A percentile compares a stretch with the other conserved stretches of the same genome.
Conservation (phyloP, 2,797 vertebrate species). For the Urocyon cinereoargenteus region DNA sequence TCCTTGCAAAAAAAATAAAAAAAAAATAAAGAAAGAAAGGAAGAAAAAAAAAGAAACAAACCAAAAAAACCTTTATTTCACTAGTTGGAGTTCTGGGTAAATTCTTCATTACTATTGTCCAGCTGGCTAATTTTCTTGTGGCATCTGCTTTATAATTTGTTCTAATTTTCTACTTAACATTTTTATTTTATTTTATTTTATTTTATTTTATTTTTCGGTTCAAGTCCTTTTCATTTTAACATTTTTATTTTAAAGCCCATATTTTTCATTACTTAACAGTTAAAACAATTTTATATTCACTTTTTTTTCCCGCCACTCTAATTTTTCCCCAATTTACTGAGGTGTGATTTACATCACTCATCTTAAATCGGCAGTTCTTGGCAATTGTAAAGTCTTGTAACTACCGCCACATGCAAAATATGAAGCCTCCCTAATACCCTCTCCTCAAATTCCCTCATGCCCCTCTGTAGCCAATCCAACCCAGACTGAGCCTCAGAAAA, state of each 20-base stretch:
- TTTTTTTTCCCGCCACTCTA: background rate
- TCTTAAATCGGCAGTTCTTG: background rate
- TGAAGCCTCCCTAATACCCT: background rate
- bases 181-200: conserved; percentile 33
- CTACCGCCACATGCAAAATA: background rate
- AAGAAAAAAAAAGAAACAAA: background rate
- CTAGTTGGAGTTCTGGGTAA: background rate
- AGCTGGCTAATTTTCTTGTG: background rate
- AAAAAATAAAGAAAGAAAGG: background rate
- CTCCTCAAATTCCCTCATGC: background rate
- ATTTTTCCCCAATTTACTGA: background rate
- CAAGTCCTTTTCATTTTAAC: background rate
- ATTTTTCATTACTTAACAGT: background rate
- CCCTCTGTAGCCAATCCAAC: background rate
- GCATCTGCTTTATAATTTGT: background rate
- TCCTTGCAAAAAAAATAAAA: background rate
- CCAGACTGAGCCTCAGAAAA: background rate
- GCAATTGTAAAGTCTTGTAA: background rate
- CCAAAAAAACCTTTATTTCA: background rate
- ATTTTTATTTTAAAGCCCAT: background rate
- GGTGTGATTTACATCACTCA: background rate
- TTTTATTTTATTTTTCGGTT: background rate
- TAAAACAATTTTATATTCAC: background rate
- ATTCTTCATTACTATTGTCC: background rate
- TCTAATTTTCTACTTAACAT: background rate